Percentiles rank a stretch among this genome's conserved stretches.
These are phyloP conservation scores for Brachyistius frenatus DNA, from an alignment of 2,113 vertebrate genomes.

Conservation along the genomic window DNA sequence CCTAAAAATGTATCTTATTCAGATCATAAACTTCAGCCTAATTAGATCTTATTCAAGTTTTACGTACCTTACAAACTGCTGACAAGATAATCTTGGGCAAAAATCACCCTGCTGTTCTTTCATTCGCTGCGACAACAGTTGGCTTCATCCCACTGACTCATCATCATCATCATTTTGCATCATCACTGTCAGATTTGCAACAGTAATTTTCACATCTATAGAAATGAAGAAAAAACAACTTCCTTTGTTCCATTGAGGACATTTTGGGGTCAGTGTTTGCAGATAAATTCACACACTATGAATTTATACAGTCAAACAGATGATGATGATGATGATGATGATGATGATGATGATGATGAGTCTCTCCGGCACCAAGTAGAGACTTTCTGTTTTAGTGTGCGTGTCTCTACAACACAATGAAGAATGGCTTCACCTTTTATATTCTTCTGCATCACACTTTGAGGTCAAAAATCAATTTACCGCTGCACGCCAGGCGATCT, in stretches of 20 bases:
- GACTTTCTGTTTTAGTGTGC: not conserved
- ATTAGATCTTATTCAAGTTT: not conserved
- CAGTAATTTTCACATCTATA: not conserved
- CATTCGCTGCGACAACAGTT: not conserved
- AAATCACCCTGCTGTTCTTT: not conserved
- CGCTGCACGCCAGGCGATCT: conserved; percentile 3
- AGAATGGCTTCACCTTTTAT: conserved; percentile 6
- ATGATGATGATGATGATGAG: not conserved
- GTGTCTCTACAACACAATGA: conserved; percentile 25
- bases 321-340: not conserved
- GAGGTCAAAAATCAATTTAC: conserved; percentile 44
- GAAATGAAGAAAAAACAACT: not conserved
- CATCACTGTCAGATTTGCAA: conserved; percentile 3
- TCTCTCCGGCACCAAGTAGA: not conserved
- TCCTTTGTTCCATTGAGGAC: not conserved
- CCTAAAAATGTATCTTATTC: not conserved
- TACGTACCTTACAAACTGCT: conserved; percentile 2
- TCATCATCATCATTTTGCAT: conserved; percentile 3
- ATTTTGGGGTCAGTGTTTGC: too few relatives aligned
- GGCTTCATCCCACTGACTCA: not conserved
- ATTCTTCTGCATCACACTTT: conserved; percentile 12
- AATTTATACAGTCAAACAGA: not conserved
- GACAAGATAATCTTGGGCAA: not conserved
- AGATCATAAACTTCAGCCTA: not conserved
- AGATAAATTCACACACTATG: not conserved